Conservation (phyloP, 2,797 vertebrate species). For the Pseudochirops cupreus region DNA sequence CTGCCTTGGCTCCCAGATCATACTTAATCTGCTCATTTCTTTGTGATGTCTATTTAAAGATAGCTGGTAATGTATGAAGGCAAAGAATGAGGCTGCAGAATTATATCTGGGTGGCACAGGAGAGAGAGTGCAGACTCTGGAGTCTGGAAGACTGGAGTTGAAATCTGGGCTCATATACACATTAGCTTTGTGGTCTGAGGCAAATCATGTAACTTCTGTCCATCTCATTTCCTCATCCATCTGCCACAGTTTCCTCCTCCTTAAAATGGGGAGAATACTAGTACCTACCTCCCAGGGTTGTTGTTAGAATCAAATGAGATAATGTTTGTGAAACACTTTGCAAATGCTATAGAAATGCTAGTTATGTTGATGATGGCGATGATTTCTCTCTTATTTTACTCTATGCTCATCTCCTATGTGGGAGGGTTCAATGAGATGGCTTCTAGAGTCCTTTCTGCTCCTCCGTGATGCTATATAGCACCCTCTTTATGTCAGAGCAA, state of each 20-base stretch:
- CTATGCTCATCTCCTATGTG: not conserved
- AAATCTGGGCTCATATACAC: not conserved
- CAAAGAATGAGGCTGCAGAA: not conserved
- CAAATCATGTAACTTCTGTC: not conserved
- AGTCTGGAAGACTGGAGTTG: not conserved
- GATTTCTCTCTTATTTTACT: not conserved
- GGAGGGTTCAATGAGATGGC: not conserved
- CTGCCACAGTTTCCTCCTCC: not conserved
- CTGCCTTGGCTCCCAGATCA: not conserved
- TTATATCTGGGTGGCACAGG: not conserved
- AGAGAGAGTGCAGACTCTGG: not conserved
- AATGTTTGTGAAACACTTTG: not conserved
- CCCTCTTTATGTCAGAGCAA: not conserved
- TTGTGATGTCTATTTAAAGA: not conserved
- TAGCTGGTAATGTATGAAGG: not conserved
- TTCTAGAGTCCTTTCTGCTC: not conserved
- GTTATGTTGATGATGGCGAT: not conserved
- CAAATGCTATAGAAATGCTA: not conserved
- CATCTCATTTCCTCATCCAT: not conserved
- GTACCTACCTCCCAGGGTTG: not conserved
- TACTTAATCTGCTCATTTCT: not conserved
- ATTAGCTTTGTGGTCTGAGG: not conserved
- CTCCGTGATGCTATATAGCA: not conserved
- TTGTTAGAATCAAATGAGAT: not conserved
- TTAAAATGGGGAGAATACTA: not conserved